Base-by-base conservation (phyloP, 2,888 invertebrate species). In the Eupithecia exiguata region DNA sequence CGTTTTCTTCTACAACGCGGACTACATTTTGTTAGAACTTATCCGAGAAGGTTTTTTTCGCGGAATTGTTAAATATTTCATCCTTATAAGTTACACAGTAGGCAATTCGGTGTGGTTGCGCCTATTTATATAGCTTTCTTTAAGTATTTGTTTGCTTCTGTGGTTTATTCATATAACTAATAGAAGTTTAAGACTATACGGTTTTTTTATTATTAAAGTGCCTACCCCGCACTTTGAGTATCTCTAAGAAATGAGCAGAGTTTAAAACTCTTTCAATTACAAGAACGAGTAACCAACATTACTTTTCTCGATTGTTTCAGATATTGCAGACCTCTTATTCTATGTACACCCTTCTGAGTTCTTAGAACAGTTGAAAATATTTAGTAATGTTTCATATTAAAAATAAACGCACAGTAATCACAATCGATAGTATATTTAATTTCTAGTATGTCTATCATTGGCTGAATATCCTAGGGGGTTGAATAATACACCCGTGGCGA, bases 241-340 rank as follows among this genome's bases (percentile, higher is more conserved):
- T n/a, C n/a, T n/a, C n/a, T n/a, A n/a, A n/a, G n/a, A n/a, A n/a
- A n/a, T n/a, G n/a, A n/a, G n/a, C n/a, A n/a, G n/a, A n/a, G n/a
- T n/a, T n/a, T n/a, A n/a, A n/a, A n/a, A n/a, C 18, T 46, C 2
- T 43, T 43, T 0, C 16, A 43, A 0, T 5, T 14, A 43, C 40
- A 40, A 12, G 12, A 46, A 46, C 46, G 46, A 46, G 6, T 46
- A 18, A 6, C 7, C 46, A 46, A 62, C 18, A 14, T 18, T 38
- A 1, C 6, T 61, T 61, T 25, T 16, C 43, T 43, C n/a, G n/a
- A n/a, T n/a, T n/a, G 71, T 91, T 90, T 71, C 88, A 91, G 91
- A 86, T 91, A 1, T 69, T 90, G 68, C 86, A 88, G 53, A 81
- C 87, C 0, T 89, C 91, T 0, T 91, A 91, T 67, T 88, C 89